Evolutionary conservation across 2,888 invertebrate genomes (phyloP), one percentile per base, ranked within the genome.

Genomic region (Dinocampus coccinellae): DNA sequence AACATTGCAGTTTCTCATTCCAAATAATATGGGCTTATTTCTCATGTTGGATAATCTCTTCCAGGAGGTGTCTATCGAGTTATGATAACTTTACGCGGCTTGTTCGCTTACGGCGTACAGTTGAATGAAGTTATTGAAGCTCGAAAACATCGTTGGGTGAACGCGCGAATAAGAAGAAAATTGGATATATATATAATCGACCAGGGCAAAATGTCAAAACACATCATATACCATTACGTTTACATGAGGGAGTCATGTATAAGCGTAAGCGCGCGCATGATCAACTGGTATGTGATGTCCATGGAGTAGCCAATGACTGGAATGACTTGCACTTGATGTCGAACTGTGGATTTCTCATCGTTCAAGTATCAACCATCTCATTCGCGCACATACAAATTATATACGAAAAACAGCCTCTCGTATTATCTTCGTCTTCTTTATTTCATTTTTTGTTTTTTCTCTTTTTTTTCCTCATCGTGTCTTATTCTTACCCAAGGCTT

Each of bases 301-400:
- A 84, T 78, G 81, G 84, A 83, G 85, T 83, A 83, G 79, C 84
- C 84, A 83, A 85, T 85, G 85, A 85, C 84, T 84, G 84, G 85
- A 84, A 85, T 85, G 85, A 85, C 85, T 85, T 85, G 85, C 85
- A 85, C 81, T 82, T 79, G 82, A 85, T 83, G 83, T 84, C 84
- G 82, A 84, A 84, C 81, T 80, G 78, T 80, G 77, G 78, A 81
- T 83, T 83, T 81, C 76, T 81, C 79, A 76, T 69, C 72, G 72
- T 70, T 67, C 77, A 75, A 16, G 47, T 7, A 47, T 47, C 16
- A 47, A 47, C 47, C 9, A 74, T 76, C 79, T 77, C 78, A 76
- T 70, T 65, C 70, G 69, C 66, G 60, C 65, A 34, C 73, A 20
- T 33, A 33, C 24, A 47, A n/a, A n/a, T 24, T 24, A 22, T 20